A percentile compares a stretch with the other conserved stretches of the same genome.
These are phyloP conservation scores for Isotomurus palustris DNA, from an alignment of 2,888 invertebrate species.

Conservation along the genomic window DNA sequence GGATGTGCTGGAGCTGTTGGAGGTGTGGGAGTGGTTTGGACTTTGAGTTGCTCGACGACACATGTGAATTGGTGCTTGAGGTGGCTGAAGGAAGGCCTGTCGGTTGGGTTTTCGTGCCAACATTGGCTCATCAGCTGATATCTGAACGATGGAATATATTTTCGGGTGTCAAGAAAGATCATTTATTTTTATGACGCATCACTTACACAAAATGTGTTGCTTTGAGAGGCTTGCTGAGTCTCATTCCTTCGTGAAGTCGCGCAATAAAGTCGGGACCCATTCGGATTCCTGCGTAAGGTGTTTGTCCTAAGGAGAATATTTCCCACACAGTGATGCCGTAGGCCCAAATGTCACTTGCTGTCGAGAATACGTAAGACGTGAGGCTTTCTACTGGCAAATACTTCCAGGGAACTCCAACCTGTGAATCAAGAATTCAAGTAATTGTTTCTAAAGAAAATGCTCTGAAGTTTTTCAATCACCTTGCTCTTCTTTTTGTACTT, in stretches of 20 bases:
- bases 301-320: constrained; percentile 5
- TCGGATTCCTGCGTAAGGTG: constrained; percentile 24
- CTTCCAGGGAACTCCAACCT: constrained; percentile 28
- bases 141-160: constrained; percentile 1
- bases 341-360: constrained; percentile 17
- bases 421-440: background rate
- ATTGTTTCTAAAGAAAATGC: background rate
- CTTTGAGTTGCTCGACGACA: background rate
- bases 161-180: background rate
- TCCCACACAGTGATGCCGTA: constrained; percentile 16
- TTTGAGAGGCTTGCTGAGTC: constrained; percentile 22
- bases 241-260: constrained; percentile 23
- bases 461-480: constrained; percentile 6
- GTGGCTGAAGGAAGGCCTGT: constrained; percentile 10
- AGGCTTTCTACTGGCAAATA: constrained; percentile 32
- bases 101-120: constrained; percentile 17
- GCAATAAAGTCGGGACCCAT: constrained; percentile 27
- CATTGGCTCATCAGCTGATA: constrained; percentile 26
- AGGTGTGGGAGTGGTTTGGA: background rate
- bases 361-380: constrained; percentile 4
- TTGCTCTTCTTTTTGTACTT: constrained; percentile 33
- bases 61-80: background rate
- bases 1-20: background rate
- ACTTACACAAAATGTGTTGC: constrained; percentile 23
- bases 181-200: background rate